Percentiles rank a stretch among this genome's conserved stretches.
Conservation (phyloP, 2,888 invertebrate species). For the Dolichomitus sp. region DNA sequence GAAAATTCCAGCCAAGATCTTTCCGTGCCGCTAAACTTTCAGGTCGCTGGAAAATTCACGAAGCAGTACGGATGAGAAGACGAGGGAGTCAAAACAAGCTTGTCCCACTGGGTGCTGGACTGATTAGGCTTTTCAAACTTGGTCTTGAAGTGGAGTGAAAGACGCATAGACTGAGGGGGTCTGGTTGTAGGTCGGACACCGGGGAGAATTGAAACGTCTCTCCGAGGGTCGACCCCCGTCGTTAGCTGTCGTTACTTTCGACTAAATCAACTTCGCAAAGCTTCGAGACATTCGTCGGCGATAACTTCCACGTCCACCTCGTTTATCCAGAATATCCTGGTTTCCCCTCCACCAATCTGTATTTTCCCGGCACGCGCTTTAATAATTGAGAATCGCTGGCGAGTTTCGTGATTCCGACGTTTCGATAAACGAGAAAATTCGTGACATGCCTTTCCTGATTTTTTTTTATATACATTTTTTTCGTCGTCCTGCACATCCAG, state of each 20-base stretch:
- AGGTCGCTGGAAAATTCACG: constrained; percentile 22
- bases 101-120: constrained; percentile 46
- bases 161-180: constrained; percentile 28
- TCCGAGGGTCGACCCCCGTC: constrained; percentile 45
- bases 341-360: constrained; percentile 11
- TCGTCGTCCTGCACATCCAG: neutral
- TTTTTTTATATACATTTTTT: constrained; percentile 4
- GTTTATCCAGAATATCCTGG: constrained; percentile 20
- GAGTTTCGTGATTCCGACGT: neutral
- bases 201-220: constrained; percentile 52
- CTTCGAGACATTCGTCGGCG: constrained; percentile 28
- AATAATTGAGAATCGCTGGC: constrained; percentile 24
- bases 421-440: neutral
- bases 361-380: constrained; percentile 5
- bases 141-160: constrained; percentile 28
- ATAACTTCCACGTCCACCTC: constrained; percentile 26
- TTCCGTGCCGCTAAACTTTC: constrained; percentile 33
- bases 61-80: neutral
- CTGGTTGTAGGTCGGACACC: constrained; percentile 35
- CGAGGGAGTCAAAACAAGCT: constrained; percentile 35
- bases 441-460: neutral
- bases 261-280: constrained; percentile 48
- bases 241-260: constrained; percentile 48
- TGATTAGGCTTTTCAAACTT: constrained; percentile 63
- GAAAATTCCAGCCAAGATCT: constrained; percentile 24